Conservation (phyloP, 2,113 vertebrate genomes). For the Nansenia antarctica region DNA sequence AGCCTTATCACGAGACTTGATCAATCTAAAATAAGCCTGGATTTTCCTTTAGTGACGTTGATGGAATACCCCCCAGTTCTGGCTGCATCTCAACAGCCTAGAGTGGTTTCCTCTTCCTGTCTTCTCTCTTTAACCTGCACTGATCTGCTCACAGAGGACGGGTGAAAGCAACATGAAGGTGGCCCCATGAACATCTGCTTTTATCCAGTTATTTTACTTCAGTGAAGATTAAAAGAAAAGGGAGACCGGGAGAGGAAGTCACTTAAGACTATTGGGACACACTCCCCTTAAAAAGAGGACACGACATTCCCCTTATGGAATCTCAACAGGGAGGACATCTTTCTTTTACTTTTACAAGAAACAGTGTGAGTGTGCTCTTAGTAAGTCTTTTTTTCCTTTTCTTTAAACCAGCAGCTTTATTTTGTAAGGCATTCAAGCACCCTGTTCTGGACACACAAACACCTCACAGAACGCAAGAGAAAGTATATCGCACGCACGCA, state of each 20-base stretch:
- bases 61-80: no score
- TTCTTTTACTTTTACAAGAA: no score
- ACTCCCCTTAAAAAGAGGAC: not conserved
- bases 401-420: slow-evolving; percentile 67
- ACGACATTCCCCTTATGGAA: not conserved
- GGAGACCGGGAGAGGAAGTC: not conserved
- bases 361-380: slow-evolving; percentile 39
- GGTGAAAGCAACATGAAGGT: not conserved
- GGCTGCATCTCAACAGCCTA: not conserved
- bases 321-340: no score
- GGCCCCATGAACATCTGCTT: not conserved
- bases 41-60: no score
- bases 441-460: slow-evolving; percentile 32
- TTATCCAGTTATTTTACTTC: not conserved
- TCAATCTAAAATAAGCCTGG: no score
- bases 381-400: slow-evolving; percentile 27
- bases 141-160: not conserved
- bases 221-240: not conserved
- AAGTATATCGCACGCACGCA: not conserved
- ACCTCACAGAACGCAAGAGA: slow-evolving; percentile 16
- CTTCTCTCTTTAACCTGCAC: not conserved
- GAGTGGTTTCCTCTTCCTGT: not conserved
- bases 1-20: no score
- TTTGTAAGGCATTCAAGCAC: slow-evolving; percentile 66
- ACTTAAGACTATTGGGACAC: not conserved